Evolutionary conservation across 2,797 vertebrate species (phyloP).

Genomic region (Rhyacichthys aspro): DNA sequence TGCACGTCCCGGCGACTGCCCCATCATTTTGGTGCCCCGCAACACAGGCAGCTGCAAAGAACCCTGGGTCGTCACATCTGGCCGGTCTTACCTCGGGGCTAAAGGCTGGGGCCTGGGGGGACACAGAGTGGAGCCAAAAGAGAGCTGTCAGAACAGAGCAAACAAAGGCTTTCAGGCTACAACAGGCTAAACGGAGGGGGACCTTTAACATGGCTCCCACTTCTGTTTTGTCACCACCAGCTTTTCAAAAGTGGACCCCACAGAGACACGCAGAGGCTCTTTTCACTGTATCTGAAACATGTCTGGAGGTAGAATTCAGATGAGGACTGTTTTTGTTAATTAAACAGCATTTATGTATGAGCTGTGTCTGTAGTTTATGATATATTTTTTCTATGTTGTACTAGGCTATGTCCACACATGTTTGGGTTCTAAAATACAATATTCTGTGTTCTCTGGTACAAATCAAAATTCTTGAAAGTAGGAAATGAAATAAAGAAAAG

Average conservation of each 20-base stretch:
- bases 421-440: too few species aligned
- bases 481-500: too few species aligned
- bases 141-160: conserved; percentile 71
- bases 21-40: conserved; percentile 51
- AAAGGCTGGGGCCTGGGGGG: conserved; percentile 57
- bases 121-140: conserved; percentile 57
- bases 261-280: background rate
- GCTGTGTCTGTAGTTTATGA: too few species aligned
- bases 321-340: too few species aligned
- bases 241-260: conserved; percentile 7
- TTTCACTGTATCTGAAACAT: too few species aligned
- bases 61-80: conserved; percentile 77
- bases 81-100: conserved; percentile 73
- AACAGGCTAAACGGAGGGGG: conserved; percentile 58
- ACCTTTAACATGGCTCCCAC: conserved; percentile 40
- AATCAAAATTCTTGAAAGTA: too few species aligned
- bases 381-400: too few species aligned
- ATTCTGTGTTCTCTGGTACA: too few species aligned
- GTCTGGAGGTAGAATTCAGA: too few species aligned
- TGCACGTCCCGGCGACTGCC: conserved; percentile 58
- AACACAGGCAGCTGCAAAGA: conserved; percentile 67
- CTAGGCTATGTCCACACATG: too few species aligned
- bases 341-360: too few species aligned
- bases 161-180: conserved; percentile 60
- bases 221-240: conserved; percentile 53